A percentile compares a stretch with the other conserved stretches of the same genome.
Evolutionary conservation across 1,140 invertebrate genomes (phyloP).

Genomic region (Nomia melanderi): DNA sequence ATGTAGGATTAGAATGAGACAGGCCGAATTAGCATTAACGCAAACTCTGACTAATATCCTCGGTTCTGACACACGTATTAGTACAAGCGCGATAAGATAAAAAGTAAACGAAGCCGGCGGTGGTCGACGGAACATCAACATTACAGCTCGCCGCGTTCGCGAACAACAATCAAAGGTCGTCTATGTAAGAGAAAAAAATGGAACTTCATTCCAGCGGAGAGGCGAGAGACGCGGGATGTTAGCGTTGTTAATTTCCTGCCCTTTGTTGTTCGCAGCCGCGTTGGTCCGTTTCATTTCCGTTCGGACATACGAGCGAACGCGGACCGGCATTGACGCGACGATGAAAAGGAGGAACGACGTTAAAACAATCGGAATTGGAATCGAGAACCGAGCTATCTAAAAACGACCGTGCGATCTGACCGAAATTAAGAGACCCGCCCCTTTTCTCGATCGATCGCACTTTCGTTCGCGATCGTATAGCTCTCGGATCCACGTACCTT

Average conservation of each 20-base stretch:
- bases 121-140: neutral
- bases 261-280: conserved; percentile 52
- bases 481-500: too few species aligned
- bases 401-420: too few species aligned
- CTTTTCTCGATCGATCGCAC: too few species aligned
- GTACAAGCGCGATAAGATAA: too few species aligned
- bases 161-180: conserved; percentile 39
- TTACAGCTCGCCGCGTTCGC: conserved; percentile 9
- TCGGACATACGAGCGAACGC: conserved; percentile 8
- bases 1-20: too few species aligned
- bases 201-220: conserved; percentile 7
- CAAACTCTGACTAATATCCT: too few species aligned
- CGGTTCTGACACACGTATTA: neutral
- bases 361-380: conserved; percentile 24
- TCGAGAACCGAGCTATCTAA: too few species aligned
- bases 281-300: conserved; percentile 58
- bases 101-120: neutral
- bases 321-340: neutral
- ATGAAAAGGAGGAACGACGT: conserved; percentile 25
- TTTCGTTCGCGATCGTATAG: too few species aligned
- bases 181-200: conserved; percentile 28
- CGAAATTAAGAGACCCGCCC: too few species aligned
- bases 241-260: conserved; percentile 58
- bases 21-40: too few species aligned
- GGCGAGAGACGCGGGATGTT: neutral